phyloP scores from a whole-genome alignment of 2,113 vertebrate genomes.

The Sarotherodon lohbergeri region DNA sequence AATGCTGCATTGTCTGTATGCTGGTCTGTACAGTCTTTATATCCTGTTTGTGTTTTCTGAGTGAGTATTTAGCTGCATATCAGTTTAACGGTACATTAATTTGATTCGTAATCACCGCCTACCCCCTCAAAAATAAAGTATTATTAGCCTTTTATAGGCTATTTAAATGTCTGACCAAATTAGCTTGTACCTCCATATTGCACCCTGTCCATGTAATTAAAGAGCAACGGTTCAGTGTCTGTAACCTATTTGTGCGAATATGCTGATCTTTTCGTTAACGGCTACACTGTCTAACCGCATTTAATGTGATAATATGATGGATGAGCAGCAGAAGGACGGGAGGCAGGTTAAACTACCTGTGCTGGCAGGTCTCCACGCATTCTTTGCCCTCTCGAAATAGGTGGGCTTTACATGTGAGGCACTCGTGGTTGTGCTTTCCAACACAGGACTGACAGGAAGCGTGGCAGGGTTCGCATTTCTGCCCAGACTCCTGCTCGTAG shows the following conservation, averaged over 20 bases:
- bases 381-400: slow-evolving; percentile 77
- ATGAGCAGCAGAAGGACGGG: not conserved
- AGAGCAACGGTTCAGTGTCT: not conserved
- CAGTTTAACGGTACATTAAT: slow-evolving; percentile 62
- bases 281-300: not conserved
- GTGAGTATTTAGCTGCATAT: slow-evolving; percentile 37
- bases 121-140: slow-evolving; percentile 20
- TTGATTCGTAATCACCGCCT: slow-evolving; percentile 36
- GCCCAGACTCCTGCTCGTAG: slow-evolving; percentile 63
- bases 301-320: slow-evolving; percentile 15
- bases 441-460: slow-evolving; percentile 76
- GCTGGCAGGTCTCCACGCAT: slow-evolving; percentile 80
- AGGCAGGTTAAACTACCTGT: slow-evolving; percentile 72
- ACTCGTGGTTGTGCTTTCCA: slow-evolving; percentile 78
- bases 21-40: not conserved
- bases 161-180: slow-evolving; percentile 7
- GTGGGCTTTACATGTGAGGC: slow-evolving; percentile 75
- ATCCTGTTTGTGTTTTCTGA: slow-evolving; percentile 19
- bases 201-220: not conserved
- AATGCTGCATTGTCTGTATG: not conserved
- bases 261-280: slow-evolving; percentile 16
- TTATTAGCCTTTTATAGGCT: slow-evolving; percentile 51
- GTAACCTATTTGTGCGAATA: not conserved
- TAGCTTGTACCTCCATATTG: not conserved
- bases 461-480: slow-evolving; percentile 79